A percentile compares a stretch with the other conserved stretches of the same genome.
These are phyloP conservation scores for Zaprionus lachaisei DNA, from an alignment of 1,140 invertebrate species.

Conservation along the genomic window DNA sequence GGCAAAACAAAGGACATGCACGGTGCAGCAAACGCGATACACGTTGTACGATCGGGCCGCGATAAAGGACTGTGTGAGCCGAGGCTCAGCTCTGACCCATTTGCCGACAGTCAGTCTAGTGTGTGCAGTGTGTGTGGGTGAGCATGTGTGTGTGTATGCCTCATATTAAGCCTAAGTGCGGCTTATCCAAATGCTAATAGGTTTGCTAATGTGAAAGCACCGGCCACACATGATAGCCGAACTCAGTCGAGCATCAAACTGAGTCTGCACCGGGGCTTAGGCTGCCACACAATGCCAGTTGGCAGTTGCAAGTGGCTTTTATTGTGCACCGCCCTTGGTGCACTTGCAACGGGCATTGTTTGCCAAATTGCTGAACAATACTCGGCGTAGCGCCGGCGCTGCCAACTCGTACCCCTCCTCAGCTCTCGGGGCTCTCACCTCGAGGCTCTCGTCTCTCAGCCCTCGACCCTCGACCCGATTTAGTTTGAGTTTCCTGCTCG, in stretches of 20 bases:
- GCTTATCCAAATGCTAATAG: constrained; percentile 77
- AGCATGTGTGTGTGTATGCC: not conserved
- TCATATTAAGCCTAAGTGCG: constrained; percentile 64
- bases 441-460: not conserved
- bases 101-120: constrained; percentile 59
- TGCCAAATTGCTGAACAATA: constrained; percentile 70
- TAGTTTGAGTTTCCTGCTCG: not conserved
- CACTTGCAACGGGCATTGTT: constrained; percentile 52
- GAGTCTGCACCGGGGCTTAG: constrained; percentile 16
- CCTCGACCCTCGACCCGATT: not conserved
- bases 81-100: constrained; percentile 20
- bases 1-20: constrained; percentile 67
- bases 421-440: not conserved
- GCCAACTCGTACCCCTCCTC: constrained; percentile 19
- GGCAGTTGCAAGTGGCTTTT: constrained; percentile 59
- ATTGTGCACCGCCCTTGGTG: constrained; percentile 56
- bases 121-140: constrained; percentile 12
- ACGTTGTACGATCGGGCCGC: constrained; percentile 58
- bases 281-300: constrained; percentile 35
- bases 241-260: not conserved
- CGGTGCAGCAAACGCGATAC: constrained; percentile 11
- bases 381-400: constrained; percentile 70
- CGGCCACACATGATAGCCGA: constrained; percentile 40
- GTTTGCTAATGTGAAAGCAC: constrained; percentile 59
- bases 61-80: constrained; percentile 61